phyloP scores from a whole-genome alignment of 2,888 invertebrate genomes.

The Drosophila parthenogenetica region DNA sequence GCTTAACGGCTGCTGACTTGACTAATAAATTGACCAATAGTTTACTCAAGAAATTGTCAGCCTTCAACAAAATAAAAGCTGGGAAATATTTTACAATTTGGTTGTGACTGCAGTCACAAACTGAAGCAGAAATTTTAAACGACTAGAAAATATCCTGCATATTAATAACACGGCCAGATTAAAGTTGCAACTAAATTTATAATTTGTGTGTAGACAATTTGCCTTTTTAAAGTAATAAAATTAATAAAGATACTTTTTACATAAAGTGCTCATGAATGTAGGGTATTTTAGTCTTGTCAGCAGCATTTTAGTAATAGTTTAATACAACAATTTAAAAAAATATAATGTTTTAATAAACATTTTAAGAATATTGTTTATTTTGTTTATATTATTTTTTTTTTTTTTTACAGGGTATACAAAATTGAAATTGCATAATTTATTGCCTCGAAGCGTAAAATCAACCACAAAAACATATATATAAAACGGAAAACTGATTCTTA shows the following conservation, averaged over 20 bases:
- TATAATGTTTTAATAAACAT: too few species aligned
- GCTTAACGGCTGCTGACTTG: neutral
- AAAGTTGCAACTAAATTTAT: too few species aligned
- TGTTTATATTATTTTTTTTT: too few species aligned
- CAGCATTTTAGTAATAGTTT: too few species aligned
- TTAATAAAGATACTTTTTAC: too few species aligned
- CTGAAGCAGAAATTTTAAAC: neutral
- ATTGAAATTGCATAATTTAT: constrained; percentile 33
- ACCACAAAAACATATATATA: constrained; percentile 28
- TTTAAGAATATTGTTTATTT: too few species aligned
- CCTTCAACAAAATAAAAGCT: neutral
- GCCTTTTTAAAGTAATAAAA: too few species aligned
- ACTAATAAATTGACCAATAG: constrained; percentile 21
- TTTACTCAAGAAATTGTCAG: constrained; percentile 9
- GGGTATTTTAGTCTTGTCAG: too few species aligned
- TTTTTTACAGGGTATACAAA: constrained; percentile 27
- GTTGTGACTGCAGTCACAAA: constrained; percentile 1
- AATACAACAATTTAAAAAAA: too few species aligned
- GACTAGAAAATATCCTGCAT: neutral
- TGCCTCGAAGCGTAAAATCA: constrained; percentile 21
- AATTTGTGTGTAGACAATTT: too few species aligned
- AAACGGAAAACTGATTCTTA: constrained; percentile 40
- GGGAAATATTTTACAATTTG: constrained; percentile 6
- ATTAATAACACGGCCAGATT: too few species aligned
- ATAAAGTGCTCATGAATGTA: too few species aligned